A percentile compares a stretch with the other conserved stretches of the same genome.
These are phyloP conservation scores for Drosophila barbarae DNA, from an alignment of 2,888 invertebrate genomes.

Conservation along the genomic window DNA sequence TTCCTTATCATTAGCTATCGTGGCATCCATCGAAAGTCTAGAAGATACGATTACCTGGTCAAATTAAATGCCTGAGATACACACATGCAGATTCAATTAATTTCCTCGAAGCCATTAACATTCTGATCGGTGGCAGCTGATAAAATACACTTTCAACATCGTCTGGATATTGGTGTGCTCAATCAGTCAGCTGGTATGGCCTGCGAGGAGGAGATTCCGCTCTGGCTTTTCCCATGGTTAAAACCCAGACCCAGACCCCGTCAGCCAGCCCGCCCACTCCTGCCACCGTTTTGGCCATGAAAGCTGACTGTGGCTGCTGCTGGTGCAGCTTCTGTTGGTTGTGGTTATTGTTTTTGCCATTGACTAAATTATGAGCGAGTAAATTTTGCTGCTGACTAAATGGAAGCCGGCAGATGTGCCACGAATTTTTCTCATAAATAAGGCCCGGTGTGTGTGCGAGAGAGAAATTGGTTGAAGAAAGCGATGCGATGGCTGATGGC, in stretches of 20 bases:
- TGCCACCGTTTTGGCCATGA: conserved; percentile 62
- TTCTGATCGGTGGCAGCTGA: conserved; percentile 33
- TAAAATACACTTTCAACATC: conserved; percentile 30
- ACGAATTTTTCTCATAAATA: conserved; percentile 67
- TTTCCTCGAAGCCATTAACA: conserved; percentile 26
- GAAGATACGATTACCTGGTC: conserved; percentile 26
- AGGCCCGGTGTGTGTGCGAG: conserved; percentile 32
- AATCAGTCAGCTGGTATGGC: conserved; percentile 30
- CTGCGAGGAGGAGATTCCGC: conserved; percentile 15
- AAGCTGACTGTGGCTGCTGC: conserved; percentile 25
- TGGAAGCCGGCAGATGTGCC: conserved; percentile 65
- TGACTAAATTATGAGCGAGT: conserved; percentile 55
- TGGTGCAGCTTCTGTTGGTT: conserved; percentile 2
- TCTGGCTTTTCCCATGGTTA: conserved; percentile 47
- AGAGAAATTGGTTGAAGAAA: conserved; percentile 61
- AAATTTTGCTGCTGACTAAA: conserved; percentile 44
- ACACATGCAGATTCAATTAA: conserved; percentile 28
- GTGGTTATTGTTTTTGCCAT: conserved; percentile 31
- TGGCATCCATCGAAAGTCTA: conserved; percentile 17
- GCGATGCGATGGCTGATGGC: conserved; percentile 47
- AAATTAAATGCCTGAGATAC: conserved; percentile 31
- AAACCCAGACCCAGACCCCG: conserved; percentile 17
- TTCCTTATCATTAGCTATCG: conserved; percentile 4
- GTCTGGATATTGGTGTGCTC: conserved; percentile 33
- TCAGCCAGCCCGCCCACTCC: conserved; percentile 48